Conservation (phyloP, 2,888 invertebrate species). For the Limulus polyphemus region DNA sequence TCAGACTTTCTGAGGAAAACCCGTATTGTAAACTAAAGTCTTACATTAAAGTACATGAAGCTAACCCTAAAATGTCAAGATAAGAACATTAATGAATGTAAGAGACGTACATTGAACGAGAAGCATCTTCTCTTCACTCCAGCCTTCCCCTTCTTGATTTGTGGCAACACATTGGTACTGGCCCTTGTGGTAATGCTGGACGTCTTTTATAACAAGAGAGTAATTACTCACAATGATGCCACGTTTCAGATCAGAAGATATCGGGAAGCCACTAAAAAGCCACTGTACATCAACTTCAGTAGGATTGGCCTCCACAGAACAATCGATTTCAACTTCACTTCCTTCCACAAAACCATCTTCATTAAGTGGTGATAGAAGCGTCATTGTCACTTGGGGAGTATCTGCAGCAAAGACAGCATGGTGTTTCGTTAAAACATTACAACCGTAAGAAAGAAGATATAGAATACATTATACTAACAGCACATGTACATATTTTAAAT, state of each 20-base stretch:
- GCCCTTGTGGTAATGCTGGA: conserved; percentile 27
- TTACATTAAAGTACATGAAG: no score
- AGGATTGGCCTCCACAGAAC: conserved; percentile 77
- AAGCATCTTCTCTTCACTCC: conserved; percentile 27
- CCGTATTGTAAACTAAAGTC: no score
- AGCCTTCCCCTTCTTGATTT: conserved; percentile 29
- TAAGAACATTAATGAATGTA: no score
- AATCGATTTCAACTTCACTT: conserved; percentile 84
- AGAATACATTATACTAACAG: no score
- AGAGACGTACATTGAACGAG: conserved; percentile 28
- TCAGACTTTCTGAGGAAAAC: no score
- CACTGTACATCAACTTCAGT: conserved; percentile 69
- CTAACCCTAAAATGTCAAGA: no score
- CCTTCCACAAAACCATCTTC: conserved; percentile 81
- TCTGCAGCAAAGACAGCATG: conserved; percentile 44
- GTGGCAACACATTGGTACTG: conserved; percentile 27
- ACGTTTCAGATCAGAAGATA: conserved; percentile 21
- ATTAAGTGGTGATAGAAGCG: conserved; percentile 68
- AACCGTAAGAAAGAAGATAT: no score
- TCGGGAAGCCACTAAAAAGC: conserved; percentile 37
- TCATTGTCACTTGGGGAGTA: conserved; percentile 66
- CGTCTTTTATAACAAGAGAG: conserved; percentile 28
- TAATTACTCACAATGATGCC: conserved; percentile 29
- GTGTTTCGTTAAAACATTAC: no score
- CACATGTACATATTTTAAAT: no score